phyloP scores from a whole-genome alignment of 92 coral and sea anemone genomes.

The Heliopora coerulea region DNA sequence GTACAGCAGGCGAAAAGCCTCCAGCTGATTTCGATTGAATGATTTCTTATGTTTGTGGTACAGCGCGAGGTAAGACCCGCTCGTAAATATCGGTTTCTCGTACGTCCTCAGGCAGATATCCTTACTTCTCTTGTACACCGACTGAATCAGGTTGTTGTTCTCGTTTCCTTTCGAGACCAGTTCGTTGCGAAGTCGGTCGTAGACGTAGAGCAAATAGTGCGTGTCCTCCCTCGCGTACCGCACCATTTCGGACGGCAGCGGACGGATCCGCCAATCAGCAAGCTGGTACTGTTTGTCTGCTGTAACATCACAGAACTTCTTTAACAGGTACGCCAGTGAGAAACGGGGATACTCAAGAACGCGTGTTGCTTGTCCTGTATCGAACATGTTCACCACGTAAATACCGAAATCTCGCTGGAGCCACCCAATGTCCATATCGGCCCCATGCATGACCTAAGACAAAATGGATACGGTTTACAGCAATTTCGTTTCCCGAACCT shows the following conservation, averaged over 20 bases:
- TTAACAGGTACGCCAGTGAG: conserved; percentile 82
- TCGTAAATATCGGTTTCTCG: conserved; percentile 84
- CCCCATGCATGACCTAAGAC: conserved; percentile 86
- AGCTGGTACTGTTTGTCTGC: conserved; percentile 97
- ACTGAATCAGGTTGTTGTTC: conserved; percentile 72
- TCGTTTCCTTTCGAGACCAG: conserved; percentile 77
- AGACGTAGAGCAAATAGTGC: conserved; percentile 84
- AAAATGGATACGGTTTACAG: not conserved
- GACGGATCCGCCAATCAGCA: conserved; percentile 98
- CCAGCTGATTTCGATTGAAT: conserved; percentile 70
- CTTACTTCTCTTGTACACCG: conserved; percentile 81
- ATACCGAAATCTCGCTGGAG: conserved; percentile 94
- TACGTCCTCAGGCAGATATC: conserved; percentile 79
- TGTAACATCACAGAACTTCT: conserved; percentile 85
- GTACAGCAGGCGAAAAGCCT: conserved; percentile 74
- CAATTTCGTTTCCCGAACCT: too few relatives aligned
- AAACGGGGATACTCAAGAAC: conserved; percentile 70
- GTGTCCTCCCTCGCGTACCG: conserved; percentile 96
- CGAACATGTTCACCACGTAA: conserved; percentile 96
- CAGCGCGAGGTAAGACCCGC: conserved; percentile 64
- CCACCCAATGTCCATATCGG: conserved; percentile 98
- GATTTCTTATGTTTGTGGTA: conserved; percentile 76
- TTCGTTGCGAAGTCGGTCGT: conserved; percentile 85
- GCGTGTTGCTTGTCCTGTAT: conserved; percentile 94
- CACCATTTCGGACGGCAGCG: conserved; percentile 86